A percentile compares a stretch with the other conserved stretches of the same genome.
Conservation (phyloP, 2,888 invertebrate species). For the Sarcophaga rosellei region DNA sequence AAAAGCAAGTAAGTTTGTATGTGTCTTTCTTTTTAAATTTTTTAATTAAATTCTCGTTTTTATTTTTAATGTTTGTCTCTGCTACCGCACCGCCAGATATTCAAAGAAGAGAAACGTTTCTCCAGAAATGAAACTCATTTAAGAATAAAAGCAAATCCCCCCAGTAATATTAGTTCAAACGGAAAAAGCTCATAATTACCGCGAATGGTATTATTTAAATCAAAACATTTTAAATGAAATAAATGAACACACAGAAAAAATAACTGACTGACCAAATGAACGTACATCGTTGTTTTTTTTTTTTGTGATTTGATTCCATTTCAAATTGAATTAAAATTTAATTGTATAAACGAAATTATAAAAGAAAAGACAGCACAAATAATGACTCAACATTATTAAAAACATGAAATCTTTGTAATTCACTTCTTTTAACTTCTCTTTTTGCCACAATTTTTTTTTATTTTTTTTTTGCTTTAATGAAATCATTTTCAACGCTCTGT, state of each 20-base stretch:
- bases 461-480: background rate
- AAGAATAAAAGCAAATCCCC: constrained; percentile 34
- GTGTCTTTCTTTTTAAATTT: background rate
- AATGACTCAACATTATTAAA: constrained; percentile 59
- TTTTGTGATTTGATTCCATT: constrained; percentile 53
- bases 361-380: constrained; percentile 32
- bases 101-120: background rate
- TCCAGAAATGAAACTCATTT: constrained; percentile 21
- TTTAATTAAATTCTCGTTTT: background rate
- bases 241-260: background rate
- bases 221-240: constrained; percentile 33
- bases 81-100: background rate
- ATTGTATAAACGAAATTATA: constrained; percentile 30
- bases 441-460: background rate
- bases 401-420: constrained; percentile 26
- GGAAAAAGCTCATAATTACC: constrained; percentile 66
- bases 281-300: background rate
- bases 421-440: constrained; percentile 8
- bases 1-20: background rate
- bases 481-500: constrained; percentile 34
- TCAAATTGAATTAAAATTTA: constrained; percentile 51
- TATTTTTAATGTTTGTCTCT: too few relatives aligned
- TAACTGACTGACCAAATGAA: constrained; percentile 10
- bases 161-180: constrained; percentile 64
- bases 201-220: constrained; percentile 51